These are phyloP conservation scores for Strigamia maritima DNA, from an alignment of 2,888 invertebrate genomes.

Conservation along the genomic window DNA sequence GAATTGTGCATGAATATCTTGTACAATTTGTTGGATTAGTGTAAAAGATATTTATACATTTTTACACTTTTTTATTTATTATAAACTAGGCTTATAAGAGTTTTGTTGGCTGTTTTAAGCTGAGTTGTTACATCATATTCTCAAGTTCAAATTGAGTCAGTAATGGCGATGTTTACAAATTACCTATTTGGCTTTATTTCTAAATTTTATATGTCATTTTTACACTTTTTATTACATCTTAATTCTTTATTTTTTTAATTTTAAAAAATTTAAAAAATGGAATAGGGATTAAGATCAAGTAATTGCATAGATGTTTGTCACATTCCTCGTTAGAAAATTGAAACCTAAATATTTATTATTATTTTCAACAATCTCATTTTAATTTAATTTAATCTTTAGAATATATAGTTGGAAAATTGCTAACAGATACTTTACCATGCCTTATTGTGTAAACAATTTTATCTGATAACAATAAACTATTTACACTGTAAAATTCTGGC, in stretches of 20 bases:
- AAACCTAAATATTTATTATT: no score
- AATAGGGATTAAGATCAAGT: no score
- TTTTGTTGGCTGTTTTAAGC: background rate
- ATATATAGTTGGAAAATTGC: background rate
- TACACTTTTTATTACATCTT: background rate
- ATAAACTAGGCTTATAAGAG: background rate
- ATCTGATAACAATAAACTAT: background rate
- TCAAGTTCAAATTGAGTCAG: constrained; percentile 11
- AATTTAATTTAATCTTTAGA: no score
- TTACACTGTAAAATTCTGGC: background rate
- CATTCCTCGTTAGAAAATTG: no score
- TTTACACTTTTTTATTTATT: no score
- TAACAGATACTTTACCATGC: background rate
- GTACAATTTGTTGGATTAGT: no score
- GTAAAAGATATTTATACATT: no score
- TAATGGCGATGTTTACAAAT: background rate
- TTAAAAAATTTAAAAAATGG: no score
- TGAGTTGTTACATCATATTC: background rate
- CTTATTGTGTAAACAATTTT: background rate
- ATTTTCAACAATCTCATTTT: no score
- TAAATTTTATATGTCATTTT: background rate
- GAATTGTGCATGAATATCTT: no score
- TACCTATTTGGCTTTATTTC: constrained; percentile 2
- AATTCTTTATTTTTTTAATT: background rate
- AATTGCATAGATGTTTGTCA: no score